Evolutionary conservation across 2,888 invertebrate genomes (phyloP).

Genomic region (Torymus texanus): DNA sequence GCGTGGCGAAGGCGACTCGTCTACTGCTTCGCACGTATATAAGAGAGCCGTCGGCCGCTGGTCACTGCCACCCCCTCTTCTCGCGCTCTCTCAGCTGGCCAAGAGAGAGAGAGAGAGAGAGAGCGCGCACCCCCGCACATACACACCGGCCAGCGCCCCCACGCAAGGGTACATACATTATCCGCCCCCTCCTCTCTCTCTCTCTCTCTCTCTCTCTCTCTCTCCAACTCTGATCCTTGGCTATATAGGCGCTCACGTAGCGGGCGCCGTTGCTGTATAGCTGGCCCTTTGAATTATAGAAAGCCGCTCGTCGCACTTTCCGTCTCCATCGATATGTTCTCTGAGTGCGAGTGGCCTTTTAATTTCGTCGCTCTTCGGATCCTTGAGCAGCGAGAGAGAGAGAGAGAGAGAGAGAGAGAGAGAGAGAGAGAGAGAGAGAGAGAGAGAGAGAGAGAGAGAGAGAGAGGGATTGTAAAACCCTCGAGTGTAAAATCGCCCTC

Average conservation of each 20-base stretch:
- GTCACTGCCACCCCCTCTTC: constrained; percentile 64
- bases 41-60: constrained; percentile 66
- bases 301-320: constrained; percentile 55
- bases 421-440: neutral
- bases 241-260: no score
- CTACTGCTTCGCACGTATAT: constrained; percentile 67
- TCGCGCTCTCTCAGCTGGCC: constrained; percentile 67
- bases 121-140: constrained; percentile 61
- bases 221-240: no score
- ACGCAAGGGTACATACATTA: constrained; percentile 74
- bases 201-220: no score
- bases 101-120: no score
- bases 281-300: constrained; percentile 70
- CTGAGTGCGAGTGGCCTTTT: constrained; percentile 62
- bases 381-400: neutral
- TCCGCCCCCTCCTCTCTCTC: constrained; percentile 61
- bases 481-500: constrained; percentile 55
- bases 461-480: constrained; percentile 19
- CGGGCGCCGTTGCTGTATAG: constrained; percentile 55
- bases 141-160: constrained; percentile 63
- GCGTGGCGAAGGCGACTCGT: constrained; percentile 71
- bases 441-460: neutral
- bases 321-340: constrained; percentile 49
- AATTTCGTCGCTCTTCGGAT: constrained; percentile 60
- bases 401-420: constrained; percentile 3